Base-by-base conservation (phyloP, 2,113 vertebrate genomes). In the Paedocypris sp. region DNA sequence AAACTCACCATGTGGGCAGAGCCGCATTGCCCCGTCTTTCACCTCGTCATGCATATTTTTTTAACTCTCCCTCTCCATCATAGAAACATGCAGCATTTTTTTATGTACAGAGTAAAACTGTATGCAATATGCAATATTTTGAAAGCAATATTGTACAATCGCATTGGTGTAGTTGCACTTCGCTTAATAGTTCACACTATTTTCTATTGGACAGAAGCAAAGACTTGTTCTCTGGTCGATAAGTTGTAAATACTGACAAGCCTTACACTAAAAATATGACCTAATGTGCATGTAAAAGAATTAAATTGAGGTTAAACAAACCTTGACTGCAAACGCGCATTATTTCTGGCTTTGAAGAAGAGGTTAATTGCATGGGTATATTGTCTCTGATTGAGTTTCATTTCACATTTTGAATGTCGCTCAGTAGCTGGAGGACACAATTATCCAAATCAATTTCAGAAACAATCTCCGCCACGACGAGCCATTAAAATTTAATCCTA, bases 1-100 rank as follows among this genome's bases (percentile, higher is more conserved):
- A 80, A 79, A 82, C 83, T 81, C 85, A 77, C 73, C 83, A 76
- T 79, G 85, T 75, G 81, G 83, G 80, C 80, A 75, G 67, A 63
- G 72, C 71, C 42, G 68, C 76, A 73, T 76, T 81, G 80, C 73
- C 82, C 82, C 81, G 71, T 69, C 67, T 53, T 75, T 81, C 80
- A 83, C 82, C 81, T 71, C 79, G 32, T 60, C 73, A 75, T 79
- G 77, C 73, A 73, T 75, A 75, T 77, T 79, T n/a, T n/a, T 67
- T 75, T 71, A 79, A 73, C 82, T 79, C 72, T 76, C 10, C 42
- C 31, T 56, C 69, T 64, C 29, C 22, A 25, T 33, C 39, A 5
- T 32, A 46, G 23, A 62, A 47, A 43, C 18, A 26, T 26, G 23
- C 13, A 47, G 31, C 18, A 7, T 12, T 48, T n/a, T n/a, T n/a